Percentiles rank a stretch among this genome's conserved stretches.
These are phyloP conservation scores for Brachypterus glaber DNA, from an alignment of 2,888 invertebrate genomes.

Conservation along the genomic window DNA sequence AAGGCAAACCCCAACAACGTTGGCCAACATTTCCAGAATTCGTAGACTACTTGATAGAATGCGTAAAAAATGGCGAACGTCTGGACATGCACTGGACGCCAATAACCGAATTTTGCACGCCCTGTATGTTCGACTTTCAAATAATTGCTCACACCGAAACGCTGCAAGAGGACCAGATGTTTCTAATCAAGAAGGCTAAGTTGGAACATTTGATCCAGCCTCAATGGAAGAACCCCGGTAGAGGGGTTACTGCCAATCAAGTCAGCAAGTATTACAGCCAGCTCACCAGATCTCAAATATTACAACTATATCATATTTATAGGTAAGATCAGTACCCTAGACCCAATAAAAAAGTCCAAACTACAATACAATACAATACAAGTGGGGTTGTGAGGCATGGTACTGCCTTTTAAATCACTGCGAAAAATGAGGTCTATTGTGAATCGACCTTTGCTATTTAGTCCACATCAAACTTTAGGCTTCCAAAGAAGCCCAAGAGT, in stretches of 20 bases:
- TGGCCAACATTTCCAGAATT: slow-evolving; percentile 78
- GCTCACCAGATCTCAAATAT: slow-evolving; percentile 62
- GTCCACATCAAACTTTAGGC: no score
- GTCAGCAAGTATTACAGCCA: slow-evolving; percentile 68
- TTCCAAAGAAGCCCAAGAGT: no score
- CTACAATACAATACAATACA: no score
- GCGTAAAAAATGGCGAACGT: slow-evolving; percentile 51
- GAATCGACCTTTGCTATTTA: no score
- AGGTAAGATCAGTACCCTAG: no score
- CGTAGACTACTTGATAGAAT: slow-evolving; percentile 65
- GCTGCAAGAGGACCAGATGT: slow-evolving; percentile 73
- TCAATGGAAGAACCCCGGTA: slow-evolving; percentile 75
- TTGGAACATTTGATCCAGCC: slow-evolving; percentile 68
- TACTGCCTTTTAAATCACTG: no score
- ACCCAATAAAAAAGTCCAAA: no score
- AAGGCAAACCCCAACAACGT: slow-evolving; percentile 24
- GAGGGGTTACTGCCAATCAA: slow-evolving; percentile 62
- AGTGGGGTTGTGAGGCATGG: no score
- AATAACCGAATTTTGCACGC: slow-evolving; percentile 73
- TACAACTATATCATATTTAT: slow-evolving; percentile 70
- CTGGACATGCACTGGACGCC: slow-evolving; percentile 88
- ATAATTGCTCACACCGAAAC: slow-evolving; percentile 77
- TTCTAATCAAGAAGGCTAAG: slow-evolving; percentile 66
- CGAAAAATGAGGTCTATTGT: no score
- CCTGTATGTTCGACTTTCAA: slow-evolving; percentile 74